phyloP scores from a whole-genome alignment of 2,888 invertebrate genomes.

The Ryuthela nishihirai region DNA sequence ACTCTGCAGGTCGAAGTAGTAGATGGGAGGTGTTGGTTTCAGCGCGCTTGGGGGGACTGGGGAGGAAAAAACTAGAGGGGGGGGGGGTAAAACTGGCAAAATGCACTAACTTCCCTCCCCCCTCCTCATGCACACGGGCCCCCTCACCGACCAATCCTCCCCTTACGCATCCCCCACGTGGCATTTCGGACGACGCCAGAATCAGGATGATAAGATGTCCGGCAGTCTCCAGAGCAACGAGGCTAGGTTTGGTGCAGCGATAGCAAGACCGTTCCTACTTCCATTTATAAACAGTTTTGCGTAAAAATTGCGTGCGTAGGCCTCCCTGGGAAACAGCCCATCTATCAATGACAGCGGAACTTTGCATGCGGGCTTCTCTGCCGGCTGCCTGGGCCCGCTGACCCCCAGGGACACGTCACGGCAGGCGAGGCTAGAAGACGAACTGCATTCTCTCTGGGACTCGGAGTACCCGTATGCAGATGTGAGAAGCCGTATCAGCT shows the following conservation, averaged over 20 bases:
- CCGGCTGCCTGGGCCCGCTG: not conserved
- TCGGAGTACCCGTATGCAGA: conserved; percentile 35
- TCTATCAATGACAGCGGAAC: conserved; percentile 30
- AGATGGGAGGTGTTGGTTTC: too few species aligned
- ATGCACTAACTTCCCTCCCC: not conserved
- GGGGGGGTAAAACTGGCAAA: not conserved
- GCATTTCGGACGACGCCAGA: too few species aligned
- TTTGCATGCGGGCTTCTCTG: conserved; percentile 28
- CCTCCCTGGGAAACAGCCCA: conserved; percentile 7
- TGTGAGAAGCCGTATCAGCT: conserved; percentile 30
- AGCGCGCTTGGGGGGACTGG: not conserved
- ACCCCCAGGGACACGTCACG: conserved; percentile 7
- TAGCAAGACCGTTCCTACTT: conserved; percentile 25
- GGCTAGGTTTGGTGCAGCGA: too few species aligned
- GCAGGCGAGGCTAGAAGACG: conserved; percentile 10
- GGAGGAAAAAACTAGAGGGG: conserved; percentile 2
- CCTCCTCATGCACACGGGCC: not conserved
- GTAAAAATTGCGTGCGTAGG: conserved; percentile 27
- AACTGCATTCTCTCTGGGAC: too few species aligned
- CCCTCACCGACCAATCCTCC: conserved; percentile 1
- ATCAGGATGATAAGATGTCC: too few species aligned
- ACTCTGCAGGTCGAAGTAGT: too few species aligned
- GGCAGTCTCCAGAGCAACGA: too few species aligned
- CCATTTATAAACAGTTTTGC: conserved; percentile 38
- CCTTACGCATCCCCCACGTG: too few species aligned